phyloP scores from a whole-genome alignment of 35 echinoderm and acorn worm genomes.

The Diadema setosum region DNA sequence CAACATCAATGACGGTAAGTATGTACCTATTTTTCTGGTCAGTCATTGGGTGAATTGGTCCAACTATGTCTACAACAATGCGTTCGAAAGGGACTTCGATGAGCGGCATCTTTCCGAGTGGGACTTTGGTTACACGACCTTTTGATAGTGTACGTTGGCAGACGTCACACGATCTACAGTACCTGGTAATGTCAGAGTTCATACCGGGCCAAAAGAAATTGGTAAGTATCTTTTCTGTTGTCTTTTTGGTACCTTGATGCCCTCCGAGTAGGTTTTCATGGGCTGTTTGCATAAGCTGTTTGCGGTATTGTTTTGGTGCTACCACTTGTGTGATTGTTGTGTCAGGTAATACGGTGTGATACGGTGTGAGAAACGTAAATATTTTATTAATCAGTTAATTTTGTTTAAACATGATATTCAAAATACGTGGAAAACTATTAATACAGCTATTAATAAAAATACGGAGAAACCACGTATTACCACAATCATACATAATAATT shows the following conservation, averaged over 20 bases:
- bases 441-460: no score
- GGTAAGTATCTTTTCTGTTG: conserved; percentile 41
- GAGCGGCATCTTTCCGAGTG: conserved; percentile 25
- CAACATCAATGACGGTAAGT: conserved; percentile 40
- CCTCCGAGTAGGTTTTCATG: conserved; percentile 66
- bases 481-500: no score
- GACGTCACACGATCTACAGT: conserved; percentile 58
- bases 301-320: not conserved
- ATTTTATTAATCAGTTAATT: no score
- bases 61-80: conserved; percentile 55
- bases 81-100: conserved; percentile 50
- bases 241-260: conserved; percentile 49
- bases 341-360: no score
- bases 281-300: not conserved
- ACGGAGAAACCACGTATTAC: no score
- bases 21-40: conserved; percentile 43
- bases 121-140: conserved; percentile 47
- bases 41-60: conserved; percentile 39
- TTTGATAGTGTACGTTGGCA: conserved; percentile 59
- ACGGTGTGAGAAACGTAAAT: no score
- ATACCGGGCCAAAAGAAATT: conserved; percentile 80
- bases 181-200: conserved; percentile 8
- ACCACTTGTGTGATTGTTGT: conserved; percentile 13
- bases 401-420: no score
- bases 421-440: no score